Evolutionary conservation across 1,140 invertebrate species (phyloP).

Genomic region (Eupeodes corollae): DNA sequence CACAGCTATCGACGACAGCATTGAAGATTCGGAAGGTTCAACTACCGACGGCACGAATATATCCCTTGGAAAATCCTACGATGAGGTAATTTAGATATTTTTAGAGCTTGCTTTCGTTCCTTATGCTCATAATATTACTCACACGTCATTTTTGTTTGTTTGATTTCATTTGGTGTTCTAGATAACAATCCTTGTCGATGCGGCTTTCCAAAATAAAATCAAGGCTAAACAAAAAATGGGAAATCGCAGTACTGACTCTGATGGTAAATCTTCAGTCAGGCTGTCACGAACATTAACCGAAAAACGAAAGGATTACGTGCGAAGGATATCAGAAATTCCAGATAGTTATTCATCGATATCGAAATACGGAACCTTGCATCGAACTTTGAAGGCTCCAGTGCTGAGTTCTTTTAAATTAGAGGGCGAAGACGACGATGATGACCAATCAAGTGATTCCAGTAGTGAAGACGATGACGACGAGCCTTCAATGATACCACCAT

Average conservation of each 20-base stretch:
- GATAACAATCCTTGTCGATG: conserved; percentile 8
- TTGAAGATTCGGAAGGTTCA: not conserved
- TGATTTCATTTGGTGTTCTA: not conserved
- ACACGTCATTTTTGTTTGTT: not conserved
- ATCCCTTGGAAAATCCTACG: conserved; percentile 1
- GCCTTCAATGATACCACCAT: not conserved
- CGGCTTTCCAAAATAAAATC: conserved; percentile 3
- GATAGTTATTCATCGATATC: not conserved
- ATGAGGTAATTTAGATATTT: conserved; percentile 1
- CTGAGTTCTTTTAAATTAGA: conserved; percentile 4
- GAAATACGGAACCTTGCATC: conserved; percentile 2
- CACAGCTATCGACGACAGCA: conserved; percentile 1
- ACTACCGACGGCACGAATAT: not conserved
- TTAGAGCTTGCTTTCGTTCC: no score
- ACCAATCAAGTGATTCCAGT: not conserved
- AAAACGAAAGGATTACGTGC: conserved; percentile 49
- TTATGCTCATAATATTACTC: not conserved
- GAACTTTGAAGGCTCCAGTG: conserved; percentile 1
- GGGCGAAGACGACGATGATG: not conserved
- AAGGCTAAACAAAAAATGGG: not conserved
- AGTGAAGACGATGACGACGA: not conserved
- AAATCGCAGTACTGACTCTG: not conserved
- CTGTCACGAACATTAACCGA: conserved; percentile 43
- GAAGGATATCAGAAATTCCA: conserved; percentile 37
- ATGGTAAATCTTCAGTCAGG: conserved; percentile 30